These are phyloP conservation scores for Acridotheres tristis DNA, from an alignment of 2,797 vertebrate species.

Conservation along the genomic window DNA sequence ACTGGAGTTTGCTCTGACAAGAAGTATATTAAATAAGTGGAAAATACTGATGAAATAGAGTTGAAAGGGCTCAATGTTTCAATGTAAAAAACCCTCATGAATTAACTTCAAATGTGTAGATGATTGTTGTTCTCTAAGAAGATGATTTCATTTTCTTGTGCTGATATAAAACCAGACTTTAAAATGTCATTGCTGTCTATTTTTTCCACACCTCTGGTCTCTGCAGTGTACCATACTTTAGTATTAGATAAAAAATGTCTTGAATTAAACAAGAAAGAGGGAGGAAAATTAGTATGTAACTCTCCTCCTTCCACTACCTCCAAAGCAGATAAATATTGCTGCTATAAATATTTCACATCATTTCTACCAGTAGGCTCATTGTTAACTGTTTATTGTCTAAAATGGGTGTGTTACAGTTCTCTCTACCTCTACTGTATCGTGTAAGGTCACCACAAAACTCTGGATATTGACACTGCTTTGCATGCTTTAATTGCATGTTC, in stretches of 20 bases:
- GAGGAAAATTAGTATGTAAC: not conserved
- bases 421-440: not conserved
- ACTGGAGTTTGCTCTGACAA: not conserved
- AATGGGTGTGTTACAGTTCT: not conserved
- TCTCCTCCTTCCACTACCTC: not conserved
- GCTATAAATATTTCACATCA: not conserved
- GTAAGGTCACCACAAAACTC: not conserved
- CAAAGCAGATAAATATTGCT: not conserved
- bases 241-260: not conserved
- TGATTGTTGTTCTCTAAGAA: not conserved
- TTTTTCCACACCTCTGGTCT: not conserved
- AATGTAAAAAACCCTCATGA: not conserved
- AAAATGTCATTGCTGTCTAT: not conserved
- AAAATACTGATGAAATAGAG: not conserved
- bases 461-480: not conserved
- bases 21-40: not conserved
- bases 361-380: not conserved
- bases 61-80: not conserved
- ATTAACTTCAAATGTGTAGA: not conserved
- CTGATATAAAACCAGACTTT: not conserved
- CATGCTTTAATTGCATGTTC: not conserved
- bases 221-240: not conserved
- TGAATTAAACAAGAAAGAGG: not conserved
- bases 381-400: not conserved
- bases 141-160: not conserved